These are phyloP conservation scores for Actinopyga echinites DNA, from an alignment of 53 echinoderm and acorn worm genomes.

Conservation along the genomic window DNA sequence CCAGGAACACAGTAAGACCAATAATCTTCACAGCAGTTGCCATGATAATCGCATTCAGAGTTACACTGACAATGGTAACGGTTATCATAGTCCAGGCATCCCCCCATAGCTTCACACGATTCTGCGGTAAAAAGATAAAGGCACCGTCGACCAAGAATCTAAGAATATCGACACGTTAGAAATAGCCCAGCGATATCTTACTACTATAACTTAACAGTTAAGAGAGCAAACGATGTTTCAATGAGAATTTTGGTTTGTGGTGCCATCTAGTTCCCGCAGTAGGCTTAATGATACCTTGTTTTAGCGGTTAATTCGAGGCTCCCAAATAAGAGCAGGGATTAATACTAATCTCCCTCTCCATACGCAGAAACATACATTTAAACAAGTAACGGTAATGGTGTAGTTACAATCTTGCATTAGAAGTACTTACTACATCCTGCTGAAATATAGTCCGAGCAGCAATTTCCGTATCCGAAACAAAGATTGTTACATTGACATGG, in stretches of 20 bases:
- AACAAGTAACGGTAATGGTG: too few relatives aligned
- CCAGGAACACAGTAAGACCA: not conserved
- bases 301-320: too few relatives aligned
- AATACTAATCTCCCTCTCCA: too few relatives aligned
- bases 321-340: too few relatives aligned
- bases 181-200: too few relatives aligned
- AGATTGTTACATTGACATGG: not conserved
- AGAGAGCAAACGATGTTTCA: too few relatives aligned
- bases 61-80: slow-evolving; percentile 5
- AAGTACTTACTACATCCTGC: not conserved
- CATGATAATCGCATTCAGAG: not conserved
- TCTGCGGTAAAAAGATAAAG: not conserved
- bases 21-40: slow-evolving; percentile 17
- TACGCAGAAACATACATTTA: too few relatives aligned
- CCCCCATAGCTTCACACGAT: not conserved
- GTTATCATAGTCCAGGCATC: slow-evolving; percentile 16
- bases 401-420: not conserved
- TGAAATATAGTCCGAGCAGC: not conserved
- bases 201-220: too few relatives aligned
- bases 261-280: not conserved
- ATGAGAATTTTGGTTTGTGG: not conserved
- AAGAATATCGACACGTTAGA: too few relatives aligned
- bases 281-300: too few relatives aligned
- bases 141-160: too few relatives aligned
- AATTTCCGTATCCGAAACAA: not conserved